These are phyloP conservation scores for Caenorhabditis inopinata DNA, from an alignment of 1,140 invertebrate genomes.

Conservation along the genomic window DNA sequence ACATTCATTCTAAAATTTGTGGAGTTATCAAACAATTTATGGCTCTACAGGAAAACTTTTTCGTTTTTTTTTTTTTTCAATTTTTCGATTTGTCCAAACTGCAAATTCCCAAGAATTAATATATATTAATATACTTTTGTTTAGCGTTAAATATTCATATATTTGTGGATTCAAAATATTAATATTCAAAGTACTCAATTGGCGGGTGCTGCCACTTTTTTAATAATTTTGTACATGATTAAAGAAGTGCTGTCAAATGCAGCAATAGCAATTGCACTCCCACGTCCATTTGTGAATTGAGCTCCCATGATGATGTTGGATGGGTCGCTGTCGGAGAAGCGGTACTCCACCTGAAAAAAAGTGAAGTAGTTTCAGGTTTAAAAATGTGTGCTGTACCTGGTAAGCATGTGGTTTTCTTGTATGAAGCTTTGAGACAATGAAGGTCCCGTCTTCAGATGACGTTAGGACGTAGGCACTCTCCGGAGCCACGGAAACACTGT, in stretches of 20 bases:
- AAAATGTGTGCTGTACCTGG: background rate
- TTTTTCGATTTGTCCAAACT: too few relatives aligned
- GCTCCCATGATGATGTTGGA: constrained; percentile 19
- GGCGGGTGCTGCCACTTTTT: background rate
- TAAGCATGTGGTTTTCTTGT: constrained; percentile 44
- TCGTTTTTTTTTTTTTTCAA: too few relatives aligned
- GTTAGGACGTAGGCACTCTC: constrained; percentile 44
- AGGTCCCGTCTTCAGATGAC: constrained; percentile 24
- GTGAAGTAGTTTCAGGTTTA: background rate
- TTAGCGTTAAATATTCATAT: too few relatives aligned
- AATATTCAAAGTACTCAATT: too few relatives aligned
- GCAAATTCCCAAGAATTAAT: too few relatives aligned
- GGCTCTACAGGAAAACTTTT: too few relatives aligned
- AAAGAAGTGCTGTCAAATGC: background rate
- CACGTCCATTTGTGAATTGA: constrained; percentile 39
- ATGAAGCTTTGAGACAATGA: constrained; percentile 40
- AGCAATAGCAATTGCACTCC: constrained; percentile 28
- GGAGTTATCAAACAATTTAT: too few relatives aligned
- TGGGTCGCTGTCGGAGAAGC: background rate
- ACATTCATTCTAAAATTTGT: too few relatives aligned
- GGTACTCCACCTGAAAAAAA: constrained; percentile 35
- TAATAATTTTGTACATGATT: constrained; percentile 37
- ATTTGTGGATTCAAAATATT: too few relatives aligned
- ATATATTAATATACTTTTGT: too few relatives aligned
- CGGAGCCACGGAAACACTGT: constrained; percentile 40